Evolutionary conservation across 2,797 vertebrate species (phyloP).

Genomic region (Leptodactylus fallax): DNA sequence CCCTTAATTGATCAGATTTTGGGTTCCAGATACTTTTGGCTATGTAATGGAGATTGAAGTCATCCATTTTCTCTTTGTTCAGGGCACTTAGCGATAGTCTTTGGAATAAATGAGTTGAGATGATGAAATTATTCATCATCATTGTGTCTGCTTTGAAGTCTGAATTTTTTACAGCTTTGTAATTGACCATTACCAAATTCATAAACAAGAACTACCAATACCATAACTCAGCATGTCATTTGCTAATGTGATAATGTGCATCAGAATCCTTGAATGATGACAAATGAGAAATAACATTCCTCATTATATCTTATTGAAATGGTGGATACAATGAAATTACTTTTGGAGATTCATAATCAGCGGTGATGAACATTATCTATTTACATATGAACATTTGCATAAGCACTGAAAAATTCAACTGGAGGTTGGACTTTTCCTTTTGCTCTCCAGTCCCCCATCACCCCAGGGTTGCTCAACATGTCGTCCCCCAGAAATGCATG

Average conservation of each 20-base stretch:
- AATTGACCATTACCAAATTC: background rate
- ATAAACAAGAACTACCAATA: background rate
- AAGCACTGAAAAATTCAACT: background rate
- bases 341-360: background rate
- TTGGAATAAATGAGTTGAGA: background rate
- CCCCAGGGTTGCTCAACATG: too few species aligned
- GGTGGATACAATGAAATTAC: slow-evolving; percentile 2
- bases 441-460: too few species aligned
- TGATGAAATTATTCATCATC: background rate
- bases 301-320: background rate
- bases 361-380: too few species aligned
- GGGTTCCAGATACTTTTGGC: too few species aligned
- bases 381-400: too few species aligned
- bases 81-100: background rate
- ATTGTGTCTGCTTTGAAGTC: background rate
- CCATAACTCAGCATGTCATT: background rate
- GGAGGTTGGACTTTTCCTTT: too few species aligned
- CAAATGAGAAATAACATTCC: slow-evolving; percentile 15
- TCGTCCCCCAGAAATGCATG: too few species aligned
- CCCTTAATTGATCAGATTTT: too few species aligned
- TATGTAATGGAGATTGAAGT: too few species aligned
- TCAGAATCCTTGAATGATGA: background rate
- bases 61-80: background rate
- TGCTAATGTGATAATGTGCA: slow-evolving; percentile 3
- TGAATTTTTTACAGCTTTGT: background rate